Base-by-base conservation (phyloP, 2,113 vertebrate species). In the Pica pica region DNA sequence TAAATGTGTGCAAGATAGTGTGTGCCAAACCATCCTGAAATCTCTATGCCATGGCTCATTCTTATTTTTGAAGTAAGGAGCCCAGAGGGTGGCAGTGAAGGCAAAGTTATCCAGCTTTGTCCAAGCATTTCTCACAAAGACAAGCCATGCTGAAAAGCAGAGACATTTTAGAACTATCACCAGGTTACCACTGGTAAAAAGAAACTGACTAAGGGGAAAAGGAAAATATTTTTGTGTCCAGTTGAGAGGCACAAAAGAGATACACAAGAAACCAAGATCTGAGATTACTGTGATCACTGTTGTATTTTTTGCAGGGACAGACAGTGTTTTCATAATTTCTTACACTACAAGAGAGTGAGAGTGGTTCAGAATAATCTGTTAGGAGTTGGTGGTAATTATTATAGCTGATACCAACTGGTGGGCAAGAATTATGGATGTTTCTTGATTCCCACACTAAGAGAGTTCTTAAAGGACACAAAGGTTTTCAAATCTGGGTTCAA, bases 81-180 rank as follows among this genome's bases (percentile, higher is more conserved):
- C 89, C 94, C 94, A 97, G 95, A 91, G 83, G 95, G 91, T 95
- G 95, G 95, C 94, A 96, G 95, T 93, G 95, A 91, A 92, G 65
- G 91, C 94, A 94, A 94, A 94, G 86, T 81, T 93, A 89, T 87
- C 31, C 11, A 16, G 23, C 61, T 85, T 71, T 60, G 47, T 78
- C 69, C 61, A 84, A 64, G n/a, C 11, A 24, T 78, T 91, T 91
- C 74, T 81, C 53, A 65, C 49, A 69, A 67, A 81, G 64, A 56
- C 6, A 10, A 84, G n/a, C 24, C 68, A 67, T 1, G 0, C 52
- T 71, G 74, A 56, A 67, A 71, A 64, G 73, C 28, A 82, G 74
- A 84, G 49, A 60, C 56, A 41, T 92, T 68, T 82, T 79, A 86
- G 81, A 77, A 80, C n/a, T n/a, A 91, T 74, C 57, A 52, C 33